Conservation (phyloP, 2,888 invertebrate genomes). For the Agrotis ipsilon region DNA sequence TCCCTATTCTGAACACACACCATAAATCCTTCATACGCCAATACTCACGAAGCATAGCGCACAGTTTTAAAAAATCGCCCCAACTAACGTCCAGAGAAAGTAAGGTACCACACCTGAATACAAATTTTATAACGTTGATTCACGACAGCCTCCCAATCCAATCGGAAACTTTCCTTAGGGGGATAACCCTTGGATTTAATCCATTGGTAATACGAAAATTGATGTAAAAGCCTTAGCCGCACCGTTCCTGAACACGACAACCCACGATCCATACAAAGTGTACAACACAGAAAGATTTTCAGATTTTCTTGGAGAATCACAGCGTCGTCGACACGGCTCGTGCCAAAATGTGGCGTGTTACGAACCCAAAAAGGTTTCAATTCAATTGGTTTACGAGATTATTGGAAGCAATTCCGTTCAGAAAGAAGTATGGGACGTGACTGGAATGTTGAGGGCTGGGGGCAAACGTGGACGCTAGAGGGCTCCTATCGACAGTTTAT, state of each 20-base stretch:
- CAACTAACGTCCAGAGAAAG: slow-evolving; percentile 79
- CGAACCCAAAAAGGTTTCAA: slow-evolving; percentile 83
- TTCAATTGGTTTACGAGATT: slow-evolving; percentile 82
- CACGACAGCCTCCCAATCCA: slow-evolving; percentile 86
- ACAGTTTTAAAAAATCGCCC: slow-evolving; percentile 82
- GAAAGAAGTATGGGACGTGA: slow-evolving; percentile 89
- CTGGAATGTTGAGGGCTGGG: slow-evolving; percentile 75
- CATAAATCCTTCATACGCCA: slow-evolving; percentile 65
- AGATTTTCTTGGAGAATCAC: slow-evolving; percentile 85
- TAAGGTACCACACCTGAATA: slow-evolving; percentile 86
- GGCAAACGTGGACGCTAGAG: slow-evolving; percentile 73
- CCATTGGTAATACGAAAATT: slow-evolving; percentile 91
- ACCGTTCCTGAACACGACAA: slow-evolving; percentile 75
- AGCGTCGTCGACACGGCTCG: slow-evolving; percentile 70
- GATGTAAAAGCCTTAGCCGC: slow-evolving; percentile 87
- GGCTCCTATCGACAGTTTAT: slow-evolving; percentile 78
- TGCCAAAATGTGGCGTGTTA: slow-evolving; percentile 84
- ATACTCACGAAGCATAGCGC: slow-evolving; percentile 56
- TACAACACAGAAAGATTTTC: slow-evolving; percentile 79
- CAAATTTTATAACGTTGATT: slow-evolving; percentile 89
- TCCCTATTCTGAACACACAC: slow-evolving; percentile 55
- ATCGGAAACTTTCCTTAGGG: slow-evolving; percentile 85
- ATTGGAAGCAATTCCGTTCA: slow-evolving; percentile 89
- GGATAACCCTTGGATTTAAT: slow-evolving; percentile 89
- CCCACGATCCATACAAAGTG: slow-evolving; percentile 84